A percentile compares a stretch with the other conserved stretches of the same genome.
Conservation (phyloP, 2,797 vertebrate species). For the Denticeps clupeoides region DNA sequence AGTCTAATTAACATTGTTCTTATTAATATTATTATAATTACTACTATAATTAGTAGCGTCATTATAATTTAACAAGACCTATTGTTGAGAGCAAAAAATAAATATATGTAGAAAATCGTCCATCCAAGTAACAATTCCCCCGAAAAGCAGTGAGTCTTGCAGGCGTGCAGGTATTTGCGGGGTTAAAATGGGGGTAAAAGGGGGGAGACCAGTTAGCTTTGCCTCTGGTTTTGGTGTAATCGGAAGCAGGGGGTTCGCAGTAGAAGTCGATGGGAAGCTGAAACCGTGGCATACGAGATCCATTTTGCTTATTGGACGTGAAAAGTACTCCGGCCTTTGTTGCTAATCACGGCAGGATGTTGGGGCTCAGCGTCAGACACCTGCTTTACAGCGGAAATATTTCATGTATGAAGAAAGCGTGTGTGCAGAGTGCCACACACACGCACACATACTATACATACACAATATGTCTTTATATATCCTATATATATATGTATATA, state of each 20-base stretch:
- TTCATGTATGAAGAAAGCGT: conserved; percentile 1
- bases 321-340: background rate
- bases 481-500: too few relatives aligned
- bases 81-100: background rate
- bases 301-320: too few relatives aligned
- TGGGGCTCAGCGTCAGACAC: conserved; percentile 1
- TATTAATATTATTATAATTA: conserved; percentile 4
- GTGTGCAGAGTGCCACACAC: background rate
- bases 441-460: background rate
- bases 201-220: background rate
- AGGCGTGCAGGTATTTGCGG: too few relatives aligned
- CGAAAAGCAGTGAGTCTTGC: too few relatives aligned
- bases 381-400: background rate
- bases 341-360: conserved; percentile 1
- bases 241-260: background rate
- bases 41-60: conserved; percentile 2
- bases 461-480: conserved; percentile 25
- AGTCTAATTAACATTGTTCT: conserved; percentile 3
- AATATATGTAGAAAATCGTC: background rate
- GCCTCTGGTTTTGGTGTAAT: conserved; percentile 7
- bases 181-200: too few relatives aligned
- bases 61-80: background rate
- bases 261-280: background rate
- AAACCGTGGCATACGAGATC: conserved; percentile 1
- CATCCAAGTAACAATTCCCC: too few relatives aligned